Base-by-base conservation (phyloP, 2,113 vertebrate genomes). In the Otolemur garnettii region DNA sequence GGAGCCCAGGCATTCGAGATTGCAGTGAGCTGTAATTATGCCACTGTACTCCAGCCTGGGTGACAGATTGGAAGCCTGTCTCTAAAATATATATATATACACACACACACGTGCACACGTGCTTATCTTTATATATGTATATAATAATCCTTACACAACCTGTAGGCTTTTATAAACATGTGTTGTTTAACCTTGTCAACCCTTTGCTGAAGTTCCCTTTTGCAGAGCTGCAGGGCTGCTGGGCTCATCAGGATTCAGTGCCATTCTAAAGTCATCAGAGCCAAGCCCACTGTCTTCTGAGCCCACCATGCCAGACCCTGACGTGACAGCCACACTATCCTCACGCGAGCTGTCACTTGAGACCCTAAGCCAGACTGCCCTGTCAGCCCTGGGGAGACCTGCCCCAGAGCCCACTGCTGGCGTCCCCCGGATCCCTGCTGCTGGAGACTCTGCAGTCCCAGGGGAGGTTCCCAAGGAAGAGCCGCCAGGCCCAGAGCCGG, bases 151-250 rank as follows among this genome's bases (percentile, higher is more conserved):
- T 57, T 21, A 6, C 17, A 38, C 13, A 8, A 17, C 28, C 35
- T 55, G 24, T 14, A 45, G 8, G 6, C 10, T 14, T 68, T 10
- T 33, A 35, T 26, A 22, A 71, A 13, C 12, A 7, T 0, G 1
- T 66, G 21, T 28, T 53, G 59, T 2, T 19, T 90, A 59, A 93
- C 12, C 4, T 8, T 57, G 38, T 30, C 28, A 8, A 35, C 0
- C 42, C 7, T 91, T 14, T 86, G 72, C 87, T 72, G 28, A 87
- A 99, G 99, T 97, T 28, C 98, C 98, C 0, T 99, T 99, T 89
- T 99, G 99, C 85, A 96, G 97, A 66, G 85, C 97, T 4, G 89
- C 97, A 35, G 98, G 99, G 74, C 95, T 98, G 64, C 92, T 97
- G 69, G 94, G 97, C 17, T 97, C 97, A 0, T 97, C 98, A 0